Evolutionary conservation across 1,140 invertebrate genomes (phyloP).

Genomic region (Drosophila repleta): DNA sequence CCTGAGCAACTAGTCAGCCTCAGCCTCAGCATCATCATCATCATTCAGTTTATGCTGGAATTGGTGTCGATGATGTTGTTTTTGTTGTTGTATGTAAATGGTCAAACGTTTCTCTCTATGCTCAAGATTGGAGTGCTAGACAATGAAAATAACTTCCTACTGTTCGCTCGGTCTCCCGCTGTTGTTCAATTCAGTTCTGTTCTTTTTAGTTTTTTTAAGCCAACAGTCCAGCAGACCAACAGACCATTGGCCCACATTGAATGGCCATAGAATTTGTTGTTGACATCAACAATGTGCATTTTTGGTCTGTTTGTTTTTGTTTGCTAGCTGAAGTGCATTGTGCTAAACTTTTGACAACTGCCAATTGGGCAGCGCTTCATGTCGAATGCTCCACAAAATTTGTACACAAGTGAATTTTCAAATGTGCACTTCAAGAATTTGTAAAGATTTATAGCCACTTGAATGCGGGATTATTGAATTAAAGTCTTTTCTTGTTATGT

Average conservation of each 20-base stretch:
- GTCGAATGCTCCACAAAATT: slow-evolving; percentile 29
- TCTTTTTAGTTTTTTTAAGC: slow-evolving; percentile 18
- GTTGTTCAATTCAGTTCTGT: slow-evolving; percentile 39
- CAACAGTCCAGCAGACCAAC: not conserved
- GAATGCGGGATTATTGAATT: not conserved
- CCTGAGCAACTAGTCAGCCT: slow-evolving; percentile 38
- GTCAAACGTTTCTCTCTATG: slow-evolving; percentile 44
- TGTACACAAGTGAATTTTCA: slow-evolving; percentile 27
- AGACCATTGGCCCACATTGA: slow-evolving; percentile 44
- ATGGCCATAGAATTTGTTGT: slow-evolving; percentile 43
- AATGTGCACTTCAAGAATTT: slow-evolving; percentile 23
- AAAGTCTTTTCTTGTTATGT: too few species aligned
- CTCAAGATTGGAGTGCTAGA: slow-evolving; percentile 39
- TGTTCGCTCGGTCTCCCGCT: slow-evolving; percentile 47
- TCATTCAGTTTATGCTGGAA: slow-evolving; percentile 28
- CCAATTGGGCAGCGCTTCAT: slow-evolving; percentile 25
- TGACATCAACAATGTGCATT: slow-evolving; percentile 46
- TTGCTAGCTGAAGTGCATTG: slow-evolving; percentile 30
- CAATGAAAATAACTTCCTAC: slow-evolving; percentile 51
- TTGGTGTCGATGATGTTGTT: slow-evolving; percentile 40
- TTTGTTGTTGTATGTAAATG: slow-evolving; percentile 51
- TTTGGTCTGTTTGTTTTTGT: slow-evolving; percentile 18
- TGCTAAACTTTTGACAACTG: slow-evolving; percentile 45
- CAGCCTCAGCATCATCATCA: slow-evolving; percentile 30
- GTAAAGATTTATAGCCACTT: slow-evolving; percentile 33